phyloP scores from a whole-genome alignment of 2,888 invertebrate species.

The Drosophila neotestacea region DNA sequence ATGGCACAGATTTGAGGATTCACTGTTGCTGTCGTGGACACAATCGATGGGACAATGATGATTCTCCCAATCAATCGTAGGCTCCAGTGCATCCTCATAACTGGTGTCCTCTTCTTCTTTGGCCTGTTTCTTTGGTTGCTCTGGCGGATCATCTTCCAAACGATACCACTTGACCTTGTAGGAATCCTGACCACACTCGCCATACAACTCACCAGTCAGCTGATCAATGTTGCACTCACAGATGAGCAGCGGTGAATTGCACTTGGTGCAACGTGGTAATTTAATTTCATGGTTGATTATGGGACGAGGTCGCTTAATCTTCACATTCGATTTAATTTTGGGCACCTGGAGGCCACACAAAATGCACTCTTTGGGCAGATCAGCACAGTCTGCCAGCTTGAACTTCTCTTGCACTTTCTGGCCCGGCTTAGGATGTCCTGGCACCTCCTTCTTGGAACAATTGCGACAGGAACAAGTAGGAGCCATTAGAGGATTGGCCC shows the following conservation, averaged over 20 bases:
- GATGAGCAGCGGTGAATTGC: conserved; percentile 72
- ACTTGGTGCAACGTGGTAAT: conserved; percentile 59
- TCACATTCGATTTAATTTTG: conserved; percentile 14
- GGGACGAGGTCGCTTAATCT: conserved; percentile 39
- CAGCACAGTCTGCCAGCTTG: conserved; percentile 44
- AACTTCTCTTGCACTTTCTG: conserved; percentile 35
- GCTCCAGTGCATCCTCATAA: conserved; percentile 53
- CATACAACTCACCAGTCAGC: conserved; percentile 65
- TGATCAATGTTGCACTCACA: conserved; percentile 79
- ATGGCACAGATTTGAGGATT: conserved; percentile 55
- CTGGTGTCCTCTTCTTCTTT: conserved; percentile 7
- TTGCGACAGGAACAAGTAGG: conserved; percentile 57
- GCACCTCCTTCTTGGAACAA: conserved; percentile 56
- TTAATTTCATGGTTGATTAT: conserved; percentile 64
- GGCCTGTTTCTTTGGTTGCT: not conserved
- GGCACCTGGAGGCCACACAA: conserved; percentile 72
- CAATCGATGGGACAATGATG: conserved; percentile 83
- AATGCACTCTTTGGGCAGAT: conserved; percentile 57
- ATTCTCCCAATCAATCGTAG: conserved; percentile 57
- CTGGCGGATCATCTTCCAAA: conserved; percentile 45
- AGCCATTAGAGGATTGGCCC: conserved; percentile 60
- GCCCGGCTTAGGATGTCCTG: conserved; percentile 44
- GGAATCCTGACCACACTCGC: conserved; percentile 81
- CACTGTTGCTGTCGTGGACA: conserved; percentile 36
- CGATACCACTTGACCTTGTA: conserved; percentile 80